Base-by-base conservation (phyloP, 2,113 vertebrate genomes). In the Australoheros scitulus region DNA sequence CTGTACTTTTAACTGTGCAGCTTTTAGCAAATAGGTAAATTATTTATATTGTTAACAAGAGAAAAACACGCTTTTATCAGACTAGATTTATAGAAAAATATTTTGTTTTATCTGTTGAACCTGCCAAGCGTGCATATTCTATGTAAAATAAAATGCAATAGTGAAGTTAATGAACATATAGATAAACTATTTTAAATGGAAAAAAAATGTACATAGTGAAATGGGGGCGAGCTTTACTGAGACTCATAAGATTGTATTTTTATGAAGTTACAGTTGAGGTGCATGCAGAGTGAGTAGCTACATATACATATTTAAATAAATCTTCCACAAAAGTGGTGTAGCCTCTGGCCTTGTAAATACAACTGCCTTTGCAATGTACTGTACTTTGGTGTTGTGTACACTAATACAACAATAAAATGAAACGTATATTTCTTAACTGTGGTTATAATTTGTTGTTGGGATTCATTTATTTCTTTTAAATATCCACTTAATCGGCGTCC, bases 261-360 rank as follows among this genome's bases (percentile, higher is more conserved):
- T 90, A 91, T 92, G 85, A 61, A 90, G 57, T 94, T 95, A 93
- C 91, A 90, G 90, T 96, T 95, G 87, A 92, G 91, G 94, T 96
- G 96, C 95, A 95, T 96, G 94, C 94, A 96, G 94, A 92, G 88
- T 95, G 95, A 88, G 93, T 94, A 81, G 88, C 58, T 87, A 92
- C 95, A 96, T 94, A 68, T 75, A 93, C 95, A 95, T 95, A 95
- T 95, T 96, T 95, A 93, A 94, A 83, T 96, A 92, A 95, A 96
- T 94, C 92, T 94, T 95, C 92, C 93, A 93, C 88, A 95, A 93
- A 89, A 89, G 88, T 91, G 92, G 34, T 95, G 88, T 97, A 96
- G 95, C 94, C 87, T 97, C 96, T 97, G 91, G 92, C 85, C 77
- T 89, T 98, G 97, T 99, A 98, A 97, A 98, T 97, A 97, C 95